These are phyloP conservation scores for Cephus rjabovi DNA, from an alignment of 2,888 invertebrate species.

Conservation along the genomic window DNA sequence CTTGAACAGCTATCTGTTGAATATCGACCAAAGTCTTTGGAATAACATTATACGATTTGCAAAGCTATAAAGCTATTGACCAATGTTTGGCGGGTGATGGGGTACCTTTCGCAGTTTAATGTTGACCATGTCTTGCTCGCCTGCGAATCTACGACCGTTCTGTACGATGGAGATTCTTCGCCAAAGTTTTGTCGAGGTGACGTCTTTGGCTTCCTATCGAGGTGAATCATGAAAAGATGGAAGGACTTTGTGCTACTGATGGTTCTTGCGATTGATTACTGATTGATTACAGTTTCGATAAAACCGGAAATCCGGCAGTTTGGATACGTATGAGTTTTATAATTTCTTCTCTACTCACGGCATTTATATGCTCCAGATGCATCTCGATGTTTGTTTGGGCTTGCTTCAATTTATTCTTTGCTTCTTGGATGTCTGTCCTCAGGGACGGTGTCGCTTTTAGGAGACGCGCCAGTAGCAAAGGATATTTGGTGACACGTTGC, in stretches of 20 bases:
- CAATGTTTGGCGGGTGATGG: neutral
- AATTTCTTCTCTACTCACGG: conserved; percentile 65
- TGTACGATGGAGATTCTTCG: conserved; percentile 84
- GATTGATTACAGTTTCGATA: neutral
- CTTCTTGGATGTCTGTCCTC: conserved; percentile 79
- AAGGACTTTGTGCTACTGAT: too few species aligned
- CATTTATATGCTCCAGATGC: conserved; percentile 94
- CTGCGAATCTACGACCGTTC: conserved; percentile 77
- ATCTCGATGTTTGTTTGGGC: conserved; percentile 94
- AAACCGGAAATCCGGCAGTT: neutral
- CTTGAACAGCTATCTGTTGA: conserved; percentile 86
- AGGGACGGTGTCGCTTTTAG: conserved; percentile 86
- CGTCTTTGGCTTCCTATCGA: conserved; percentile 83
- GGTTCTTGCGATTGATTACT: neutral
- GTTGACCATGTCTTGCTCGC: conserved; percentile 89
- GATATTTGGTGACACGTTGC: conserved; percentile 97
- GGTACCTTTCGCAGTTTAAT: conserved; percentile 84
- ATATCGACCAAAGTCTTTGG: conserved; percentile 1
- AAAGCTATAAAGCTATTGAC: conserved; percentile 7
- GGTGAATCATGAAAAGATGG: neutral
- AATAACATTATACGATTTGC: neutral
- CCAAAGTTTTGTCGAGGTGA: conserved; percentile 90
- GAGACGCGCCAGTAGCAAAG: conserved; percentile 88
- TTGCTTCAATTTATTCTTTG: conserved; percentile 84
- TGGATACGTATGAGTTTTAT: neutral